Base-by-base conservation (phyloP, 2,113 vertebrate species). In the Lampris megalopsis region DNA sequence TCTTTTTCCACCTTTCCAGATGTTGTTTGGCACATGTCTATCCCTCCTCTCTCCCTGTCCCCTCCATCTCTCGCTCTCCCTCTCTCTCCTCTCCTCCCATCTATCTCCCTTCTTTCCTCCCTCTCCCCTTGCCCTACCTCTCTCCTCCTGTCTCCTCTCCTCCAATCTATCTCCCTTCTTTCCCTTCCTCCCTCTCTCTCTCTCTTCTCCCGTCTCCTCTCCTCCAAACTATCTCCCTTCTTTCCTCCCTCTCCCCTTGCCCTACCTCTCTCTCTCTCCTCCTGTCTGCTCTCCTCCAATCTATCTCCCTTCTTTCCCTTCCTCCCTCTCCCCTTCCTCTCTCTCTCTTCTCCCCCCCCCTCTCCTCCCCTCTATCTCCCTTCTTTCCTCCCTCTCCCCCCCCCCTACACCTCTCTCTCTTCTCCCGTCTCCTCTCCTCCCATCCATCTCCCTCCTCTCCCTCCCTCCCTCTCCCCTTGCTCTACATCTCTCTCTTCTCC, bases 21-120 rank as follows among this genome's bases (percentile, higher is more conserved):
- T 92, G 89, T 88, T 88, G 80, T 83, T 91, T 92, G 77, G 63
- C 52, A 48, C 52, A 69, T 24, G 40, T 66, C 87, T 70, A n/a
- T 8, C 11, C 49, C 0, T 68, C 40, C 45, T 56, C 49, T 10
- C 40, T 48, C 47, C 60, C 65, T 70, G 7, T 63, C 45, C 50
- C 13, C 53, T 75, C 57, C 48, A 24, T 61, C 5, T 1, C 66
- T 38, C 50, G 13, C 13, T 42, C 41, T 73, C 52, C 58, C 10
- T 49, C 36, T 71, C 57, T 50, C 62, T 43, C 11, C 48, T 52
- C 73, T 50, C 56, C 41, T 36, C 2, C 42, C 38, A 54, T 24
- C 43, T 24, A 38, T 11, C 54, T 58, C 36, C 35, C 4, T 43
- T 53, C 62, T 13, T 61, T 9, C 4, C 6, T 9, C 47, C 40